phyloP scores from a whole-genome alignment of 2,888 invertebrate genomes.

The Hoplodrina blanda region DNA sequence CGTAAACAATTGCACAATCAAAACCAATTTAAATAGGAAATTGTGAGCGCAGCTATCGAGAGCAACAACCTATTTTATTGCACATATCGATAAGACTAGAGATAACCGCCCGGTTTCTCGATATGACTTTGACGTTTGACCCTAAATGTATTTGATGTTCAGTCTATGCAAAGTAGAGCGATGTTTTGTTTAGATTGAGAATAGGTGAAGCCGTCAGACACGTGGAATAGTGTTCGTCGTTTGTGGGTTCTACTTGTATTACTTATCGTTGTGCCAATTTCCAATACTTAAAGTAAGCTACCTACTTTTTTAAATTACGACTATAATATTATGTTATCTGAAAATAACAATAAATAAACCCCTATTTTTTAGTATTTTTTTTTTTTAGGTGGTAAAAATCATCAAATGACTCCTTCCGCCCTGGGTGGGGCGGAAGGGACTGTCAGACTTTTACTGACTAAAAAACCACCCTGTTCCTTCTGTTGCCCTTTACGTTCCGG shows the following conservation, averaged over 20 bases:
- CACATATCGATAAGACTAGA: slow-evolving; percentile 55
- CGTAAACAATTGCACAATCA: slow-evolving; percentile 53
- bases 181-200: not conserved
- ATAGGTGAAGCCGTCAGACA: not conserved
- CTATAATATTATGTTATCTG: too few relatives aligned
- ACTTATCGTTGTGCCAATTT: not conserved
- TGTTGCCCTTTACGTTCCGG: too few relatives aligned
- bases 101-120: slow-evolving; percentile 43
- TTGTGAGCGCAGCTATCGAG: slow-evolving; percentile 53
- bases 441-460: too few relatives aligned
- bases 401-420: too few relatives aligned
- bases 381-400: too few relatives aligned
- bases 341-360: too few relatives aligned
- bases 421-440: too few relatives aligned
- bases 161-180: slow-evolving; percentile 21
- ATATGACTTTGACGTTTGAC: slow-evolving; percentile 64
- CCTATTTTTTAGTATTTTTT: too few relatives aligned
- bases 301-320: too few relatives aligned
- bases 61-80: slow-evolving; percentile 68
- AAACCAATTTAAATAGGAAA: slow-evolving; percentile 64
- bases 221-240: not conserved
- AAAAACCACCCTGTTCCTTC: too few relatives aligned
- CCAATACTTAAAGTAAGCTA: not conserved
- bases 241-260: not conserved
- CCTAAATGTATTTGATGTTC: slow-evolving; percentile 44